Conservation (phyloP, 2,888 invertebrate genomes). For the Cosmia trapezina region DNA sequence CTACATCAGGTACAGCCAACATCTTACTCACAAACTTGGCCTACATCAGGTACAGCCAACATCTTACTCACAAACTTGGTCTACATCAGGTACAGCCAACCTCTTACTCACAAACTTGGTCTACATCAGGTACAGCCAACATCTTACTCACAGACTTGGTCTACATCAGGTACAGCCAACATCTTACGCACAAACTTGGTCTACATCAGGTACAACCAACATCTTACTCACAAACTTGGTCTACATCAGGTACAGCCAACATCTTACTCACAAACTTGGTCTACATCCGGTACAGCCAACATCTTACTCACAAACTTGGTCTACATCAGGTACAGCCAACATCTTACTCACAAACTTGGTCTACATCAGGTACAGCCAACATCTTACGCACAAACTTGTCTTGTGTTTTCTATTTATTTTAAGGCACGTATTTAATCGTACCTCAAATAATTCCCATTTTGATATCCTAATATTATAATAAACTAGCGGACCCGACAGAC, state of each 20-base stretch:
- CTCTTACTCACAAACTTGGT: conserved; percentile 77
- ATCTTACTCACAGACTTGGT: conserved; percentile 77
- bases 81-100: conserved; percentile 84
- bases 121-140: conserved; percentile 84
- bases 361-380: conserved; percentile 87
- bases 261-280: conserved; percentile 77
- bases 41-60: conserved; percentile 84
- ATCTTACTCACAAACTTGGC: too few relatives aligned
- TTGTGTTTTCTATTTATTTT: neutral
- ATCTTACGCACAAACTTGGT: conserved; percentile 77
- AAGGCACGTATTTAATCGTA: neutral
- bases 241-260: conserved; percentile 84
- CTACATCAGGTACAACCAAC: conserved; percentile 84
- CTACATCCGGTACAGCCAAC: conserved; percentile 84
- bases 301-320: conserved; percentile 77
- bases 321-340: conserved; percentile 84
- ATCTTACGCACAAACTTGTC: neutral
- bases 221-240: conserved; percentile 77
- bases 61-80: conserved; percentile 77
- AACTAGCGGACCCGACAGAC: too few relatives aligned
- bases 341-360: conserved; percentile 77
- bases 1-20: conserved; percentile 84
- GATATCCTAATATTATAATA: too few relatives aligned
- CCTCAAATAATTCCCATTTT: neutral
- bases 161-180: conserved; percentile 84